Base-by-base conservation (phyloP, 2,888 invertebrate genomes). In the Trachelus iudaicus region DNA sequence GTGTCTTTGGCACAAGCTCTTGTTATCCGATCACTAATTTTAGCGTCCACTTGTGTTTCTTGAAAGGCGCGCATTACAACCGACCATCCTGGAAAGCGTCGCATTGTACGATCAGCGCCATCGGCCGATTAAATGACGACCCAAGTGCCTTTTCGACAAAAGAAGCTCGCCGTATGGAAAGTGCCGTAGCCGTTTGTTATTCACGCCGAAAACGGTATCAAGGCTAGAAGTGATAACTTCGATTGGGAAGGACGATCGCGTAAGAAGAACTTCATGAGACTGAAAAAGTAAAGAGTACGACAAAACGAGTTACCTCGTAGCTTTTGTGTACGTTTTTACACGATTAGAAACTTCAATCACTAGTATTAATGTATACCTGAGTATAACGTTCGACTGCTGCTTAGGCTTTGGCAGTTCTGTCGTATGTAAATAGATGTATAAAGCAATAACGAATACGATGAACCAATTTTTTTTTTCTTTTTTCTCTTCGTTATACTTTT, bases 281-380 rank as follows among this genome's bases (percentile, higher is more conserved):
- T 78, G 76, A 79, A 76, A 73, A 76, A 56, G 75, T 79, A 79
- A 80, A 79, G 79, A 80, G 82, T 89, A 89, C 89, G 89, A 90
- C 87, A 89, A 89, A 86, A 86, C 88, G 88, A 90, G 89, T 87
- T 87, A 86, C 84, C 87, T 89, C 87, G 88, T 87, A 88, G 88
- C 89, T 89, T 89, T 86, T 87, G 88, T 89, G 87, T 89, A 88
- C 88, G 84, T 87, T 88, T 87, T 90, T 89, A 85, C 85, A 82
- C 84, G 80, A 77, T 79, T 75, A 79, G 37, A 80, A 79, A 79
- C 75, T 76, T 56, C 33, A 74, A 86, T 87, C 85, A 87, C 82
- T 89, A 90, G 89, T 89, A 90, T 90, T 90, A 56, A 89, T 79
- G 83, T 87, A 87, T 87, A 87, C 85, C 87, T 87, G 87, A 87